Percentiles rank a stretch among this genome's conserved stretches.
phyloP scores from a whole-genome alignment of 1,140 invertebrate genomes.

The Pogonus chalceus region DNA sequence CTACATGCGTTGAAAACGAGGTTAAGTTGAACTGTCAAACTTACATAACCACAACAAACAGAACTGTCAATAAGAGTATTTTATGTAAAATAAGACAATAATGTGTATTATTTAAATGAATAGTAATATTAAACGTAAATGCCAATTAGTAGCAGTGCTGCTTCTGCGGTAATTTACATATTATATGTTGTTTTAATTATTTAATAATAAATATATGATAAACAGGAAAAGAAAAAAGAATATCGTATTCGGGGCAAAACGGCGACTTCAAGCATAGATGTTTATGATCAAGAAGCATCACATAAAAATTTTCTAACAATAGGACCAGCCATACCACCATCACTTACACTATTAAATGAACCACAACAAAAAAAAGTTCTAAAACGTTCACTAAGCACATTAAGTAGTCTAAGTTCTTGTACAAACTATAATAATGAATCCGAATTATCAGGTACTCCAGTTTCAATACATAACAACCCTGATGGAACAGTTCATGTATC shows the following conservation, averaged over 20 bases:
- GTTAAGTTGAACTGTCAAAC: background rate
- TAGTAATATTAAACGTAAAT: slow-evolving; percentile 17
- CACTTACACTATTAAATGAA: slow-evolving; percentile 29
- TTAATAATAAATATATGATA: slow-evolving; percentile 11
- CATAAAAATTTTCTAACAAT: slow-evolving; percentile 46
- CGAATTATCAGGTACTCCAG: slow-evolving; percentile 18
- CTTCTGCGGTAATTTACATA: slow-evolving; percentile 18
- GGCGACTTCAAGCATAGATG: slow-evolving; percentile 19
- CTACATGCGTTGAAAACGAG: background rate
- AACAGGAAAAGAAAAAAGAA: slow-evolving; percentile 25
- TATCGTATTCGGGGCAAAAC: slow-evolving; percentile 15
- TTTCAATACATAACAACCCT: slow-evolving; percentile 22
- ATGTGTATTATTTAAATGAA: background rate
- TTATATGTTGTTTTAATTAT: background rate
- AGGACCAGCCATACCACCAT: slow-evolving; percentile 45
- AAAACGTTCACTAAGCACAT: slow-evolving; percentile 43
- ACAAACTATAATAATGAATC: slow-evolving; percentile 19
- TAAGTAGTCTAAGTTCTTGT: slow-evolving; percentile 27
- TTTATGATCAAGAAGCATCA: slow-evolving; percentile 18
- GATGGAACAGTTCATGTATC: slow-evolving; percentile 42
- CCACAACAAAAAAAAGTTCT: slow-evolving; percentile 37
- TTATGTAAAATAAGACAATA: background rate
- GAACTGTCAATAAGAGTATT: background rate
- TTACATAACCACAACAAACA: background rate
- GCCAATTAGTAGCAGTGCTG: slow-evolving; percentile 26